Evolutionary conservation across 1,140 invertebrate genomes (phyloP).

Genomic region (Temnothorax longispinosus): DNA sequence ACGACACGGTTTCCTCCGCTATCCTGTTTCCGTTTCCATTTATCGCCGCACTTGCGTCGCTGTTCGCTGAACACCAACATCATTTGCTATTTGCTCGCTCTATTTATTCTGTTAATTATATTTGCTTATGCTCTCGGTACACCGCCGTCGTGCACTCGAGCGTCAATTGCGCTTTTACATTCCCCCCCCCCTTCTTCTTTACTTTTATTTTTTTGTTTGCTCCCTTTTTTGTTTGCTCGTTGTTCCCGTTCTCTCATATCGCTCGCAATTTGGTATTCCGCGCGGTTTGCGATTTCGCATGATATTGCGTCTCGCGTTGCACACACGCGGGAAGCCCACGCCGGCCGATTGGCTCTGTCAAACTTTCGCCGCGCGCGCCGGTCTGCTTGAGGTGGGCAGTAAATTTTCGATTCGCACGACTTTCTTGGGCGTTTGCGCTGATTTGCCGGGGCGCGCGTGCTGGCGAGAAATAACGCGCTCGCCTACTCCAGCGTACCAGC

Average conservation of each 20-base stretch:
- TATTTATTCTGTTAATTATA: constrained; percentile 63
- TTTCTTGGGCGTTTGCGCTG: constrained; percentile 27
- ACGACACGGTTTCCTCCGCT: constrained; percentile 40
- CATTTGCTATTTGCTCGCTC: constrained; percentile 54
- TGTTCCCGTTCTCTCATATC: constrained; percentile 20
- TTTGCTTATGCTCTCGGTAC: constrained; percentile 45
- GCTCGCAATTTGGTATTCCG: constrained; percentile 38
- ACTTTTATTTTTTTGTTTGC: neutral
- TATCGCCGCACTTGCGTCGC: constrained; percentile 37
- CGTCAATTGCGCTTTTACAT: constrained; percentile 50
- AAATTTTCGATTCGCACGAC: constrained; percentile 51
- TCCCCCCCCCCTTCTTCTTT: neutral
- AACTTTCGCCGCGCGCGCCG: constrained; percentile 7
- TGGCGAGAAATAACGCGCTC: constrained; percentile 33
- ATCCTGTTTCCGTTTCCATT: constrained; percentile 57
- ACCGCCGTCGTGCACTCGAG: constrained; percentile 15
- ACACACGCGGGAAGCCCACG: neutral
- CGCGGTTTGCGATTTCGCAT: constrained; percentile 8
- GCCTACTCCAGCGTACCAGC: neutral
- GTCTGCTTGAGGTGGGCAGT: constrained; percentile 6
- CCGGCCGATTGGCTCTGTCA: constrained; percentile 38
- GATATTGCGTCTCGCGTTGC: constrained; percentile 32
- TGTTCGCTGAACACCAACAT: constrained; percentile 49
- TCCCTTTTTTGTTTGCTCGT: neutral
- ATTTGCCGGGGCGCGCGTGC: constrained; percentile 2